phyloP scores from a whole-genome alignment of 2,797 vertebrate species.

The Octomys mimax region DNA sequence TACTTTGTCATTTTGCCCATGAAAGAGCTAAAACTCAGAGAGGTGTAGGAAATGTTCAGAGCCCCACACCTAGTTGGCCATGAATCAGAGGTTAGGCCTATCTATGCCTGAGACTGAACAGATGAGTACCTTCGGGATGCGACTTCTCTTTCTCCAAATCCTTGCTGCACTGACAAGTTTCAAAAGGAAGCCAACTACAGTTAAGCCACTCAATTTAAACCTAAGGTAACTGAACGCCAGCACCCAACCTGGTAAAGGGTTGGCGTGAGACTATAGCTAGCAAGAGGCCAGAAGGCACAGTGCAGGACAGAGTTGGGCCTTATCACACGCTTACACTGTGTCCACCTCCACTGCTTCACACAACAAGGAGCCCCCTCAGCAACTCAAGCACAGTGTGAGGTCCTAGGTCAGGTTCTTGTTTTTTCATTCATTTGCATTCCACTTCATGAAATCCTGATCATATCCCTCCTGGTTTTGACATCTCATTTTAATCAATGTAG shows the following conservation, averaged over 20 bases:
- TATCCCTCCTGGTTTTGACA: background rate
- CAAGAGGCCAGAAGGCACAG: background rate
- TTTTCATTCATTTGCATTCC: background rate
- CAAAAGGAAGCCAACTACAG: background rate
- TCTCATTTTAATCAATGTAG: background rate
- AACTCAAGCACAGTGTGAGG: background rate
- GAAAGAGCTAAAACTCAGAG: background rate
- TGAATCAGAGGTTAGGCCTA: background rate
- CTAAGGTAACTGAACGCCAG: background rate
- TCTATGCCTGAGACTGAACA: background rate
- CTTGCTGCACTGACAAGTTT: background rate
- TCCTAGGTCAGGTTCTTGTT: background rate
- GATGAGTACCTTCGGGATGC: background rate
- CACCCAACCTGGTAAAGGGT: background rate
- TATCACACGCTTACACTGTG: background rate
- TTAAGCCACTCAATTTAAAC: no score
- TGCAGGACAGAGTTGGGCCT: background rate
- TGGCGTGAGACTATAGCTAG: background rate
- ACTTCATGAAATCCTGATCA: background rate
- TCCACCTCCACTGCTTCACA: background rate
- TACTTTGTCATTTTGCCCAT: background rate
- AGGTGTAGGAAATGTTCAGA: no score
- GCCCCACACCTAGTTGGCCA: accelerated
- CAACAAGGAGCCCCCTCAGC: no score
- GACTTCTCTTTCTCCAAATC: slow-evolving; percentile 21